Conservation (phyloP, 2,797 vertebrate genomes). For the Eospalax fontanierii region DNA sequence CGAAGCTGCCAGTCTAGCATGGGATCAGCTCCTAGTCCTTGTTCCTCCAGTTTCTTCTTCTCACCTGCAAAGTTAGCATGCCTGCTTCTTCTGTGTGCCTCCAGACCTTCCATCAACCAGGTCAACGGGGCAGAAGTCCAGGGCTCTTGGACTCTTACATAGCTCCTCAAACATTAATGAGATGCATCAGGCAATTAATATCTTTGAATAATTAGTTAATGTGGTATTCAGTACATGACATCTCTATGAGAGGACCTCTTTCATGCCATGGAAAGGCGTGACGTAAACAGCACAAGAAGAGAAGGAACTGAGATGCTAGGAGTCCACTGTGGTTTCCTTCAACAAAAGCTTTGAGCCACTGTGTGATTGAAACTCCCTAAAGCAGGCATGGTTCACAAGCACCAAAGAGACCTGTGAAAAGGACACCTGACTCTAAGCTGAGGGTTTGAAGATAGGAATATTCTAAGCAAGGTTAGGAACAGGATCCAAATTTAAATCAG, state of each 20-base stretch:
- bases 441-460: background rate
- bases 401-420: slow-evolving; percentile 28
- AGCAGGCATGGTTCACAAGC: background rate
- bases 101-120: background rate
- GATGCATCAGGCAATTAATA: background rate
- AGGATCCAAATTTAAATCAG: background rate
- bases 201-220: slow-evolving; percentile 17
- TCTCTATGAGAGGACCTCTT: background rate
- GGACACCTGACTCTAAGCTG: background rate
- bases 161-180: background rate
- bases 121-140: background rate
- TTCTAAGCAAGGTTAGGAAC: background rate
- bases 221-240: background rate
- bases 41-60: background rate
- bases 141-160: background rate
- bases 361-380: background rate
- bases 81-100: background rate
- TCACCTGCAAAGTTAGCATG: no score
- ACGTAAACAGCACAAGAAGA: background rate
- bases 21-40: fast-evolving
- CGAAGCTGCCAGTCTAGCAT: fast-evolving
- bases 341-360: background rate
- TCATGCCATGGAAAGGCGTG: background rate
- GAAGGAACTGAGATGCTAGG: background rate
- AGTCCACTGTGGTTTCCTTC: background rate